Evolutionary conservation across 2,888 invertebrate genomes (phyloP), one percentile per base, ranked within the genome.

Genomic region (Diarsia dahlii): DNA sequence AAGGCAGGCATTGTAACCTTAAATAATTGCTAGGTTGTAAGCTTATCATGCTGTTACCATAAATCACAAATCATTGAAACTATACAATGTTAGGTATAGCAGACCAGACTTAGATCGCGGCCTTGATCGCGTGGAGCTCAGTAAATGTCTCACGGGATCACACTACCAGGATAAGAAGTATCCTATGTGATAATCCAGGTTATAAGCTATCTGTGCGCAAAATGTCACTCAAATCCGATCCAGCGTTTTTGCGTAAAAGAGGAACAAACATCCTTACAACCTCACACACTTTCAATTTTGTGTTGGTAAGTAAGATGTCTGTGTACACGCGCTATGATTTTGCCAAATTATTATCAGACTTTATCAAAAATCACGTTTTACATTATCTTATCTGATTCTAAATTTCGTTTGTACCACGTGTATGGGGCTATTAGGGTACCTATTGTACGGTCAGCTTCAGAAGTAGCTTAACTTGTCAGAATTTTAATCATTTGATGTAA

Each of bases 321-420:
- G n/a, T n/a, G 28, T 15, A 56, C 56, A 56, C 56, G n/a, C 52
- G 3, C 10, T 5, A n/a, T 56, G 23, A 45, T 63, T 45, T 45
- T 45, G n/a, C 63, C 63, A 45, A 63, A 63, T 45, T 10, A 50
- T 62, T 62, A n/a, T n/a, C n/a, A 45, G 12, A n/a, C n/a, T n/a
- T 62, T 63, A 63, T 63, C 63, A 63, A 45, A n/a, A 45, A 45
- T 13, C 63, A 45, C 63, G 45, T 63, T 63, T 63, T 45, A 45
- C 13, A 45, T 20, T 46, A 76, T 76, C 80, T 46, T 52, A 79
- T 79, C 80, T 0, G 10, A 20, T 60, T 52, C n/a, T 15, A 45
- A 45, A 46, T 52, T 50, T n/a, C 10, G 13, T 50, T n/a, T 60
- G 15, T 60, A 23, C 45, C 20, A 18, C 12, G 13, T 34, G 18